A percentile compares a stretch with the other conserved stretches of the same genome.
phyloP scores from a whole-genome alignment of 2,113 vertebrate genomes.

The Arothron firmamentum region DNA sequence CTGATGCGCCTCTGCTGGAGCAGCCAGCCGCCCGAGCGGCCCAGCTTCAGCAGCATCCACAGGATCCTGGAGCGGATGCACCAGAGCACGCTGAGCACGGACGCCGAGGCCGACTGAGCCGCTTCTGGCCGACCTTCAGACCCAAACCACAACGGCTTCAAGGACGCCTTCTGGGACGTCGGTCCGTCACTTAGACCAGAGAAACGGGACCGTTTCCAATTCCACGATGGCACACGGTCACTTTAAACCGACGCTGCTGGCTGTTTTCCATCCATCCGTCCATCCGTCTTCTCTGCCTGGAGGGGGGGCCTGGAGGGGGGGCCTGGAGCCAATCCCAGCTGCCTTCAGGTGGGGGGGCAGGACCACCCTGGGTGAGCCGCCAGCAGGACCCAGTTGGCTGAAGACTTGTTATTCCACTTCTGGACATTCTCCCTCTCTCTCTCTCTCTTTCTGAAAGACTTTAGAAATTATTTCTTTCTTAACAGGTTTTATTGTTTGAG shows the following conservation, averaged over 20 bases:
- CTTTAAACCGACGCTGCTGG: no score
- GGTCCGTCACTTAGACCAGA: no score
- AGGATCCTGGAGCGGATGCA: constrained; percentile 95
- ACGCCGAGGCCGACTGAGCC: constrained; percentile 45
- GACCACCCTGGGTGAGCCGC: no score
- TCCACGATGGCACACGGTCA: no score
- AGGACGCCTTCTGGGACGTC: no score
- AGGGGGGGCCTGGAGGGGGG: no score
- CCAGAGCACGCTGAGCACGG: constrained; percentile 61
- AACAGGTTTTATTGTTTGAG: neutral
- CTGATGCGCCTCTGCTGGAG: constrained; percentile 98
- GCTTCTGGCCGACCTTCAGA: no score
- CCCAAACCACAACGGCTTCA: no score
- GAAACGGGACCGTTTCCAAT: no score
- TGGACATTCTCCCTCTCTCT: constrained; percentile 41
- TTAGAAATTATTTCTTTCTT: neutral
- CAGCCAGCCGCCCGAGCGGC: constrained; percentile 83
- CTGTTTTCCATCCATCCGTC: no score
- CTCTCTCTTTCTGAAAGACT: constrained; percentile 1
- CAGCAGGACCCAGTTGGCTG: no score
- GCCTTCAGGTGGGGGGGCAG: neutral
- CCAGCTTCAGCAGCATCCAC: constrained; percentile 89
- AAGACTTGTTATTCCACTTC: constrained; percentile 49
- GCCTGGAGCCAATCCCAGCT: neutral
- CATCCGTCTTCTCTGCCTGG: no score